Conservation (phyloP, 2,888 invertebrate species). For the Frankliniella fusca region DNA sequence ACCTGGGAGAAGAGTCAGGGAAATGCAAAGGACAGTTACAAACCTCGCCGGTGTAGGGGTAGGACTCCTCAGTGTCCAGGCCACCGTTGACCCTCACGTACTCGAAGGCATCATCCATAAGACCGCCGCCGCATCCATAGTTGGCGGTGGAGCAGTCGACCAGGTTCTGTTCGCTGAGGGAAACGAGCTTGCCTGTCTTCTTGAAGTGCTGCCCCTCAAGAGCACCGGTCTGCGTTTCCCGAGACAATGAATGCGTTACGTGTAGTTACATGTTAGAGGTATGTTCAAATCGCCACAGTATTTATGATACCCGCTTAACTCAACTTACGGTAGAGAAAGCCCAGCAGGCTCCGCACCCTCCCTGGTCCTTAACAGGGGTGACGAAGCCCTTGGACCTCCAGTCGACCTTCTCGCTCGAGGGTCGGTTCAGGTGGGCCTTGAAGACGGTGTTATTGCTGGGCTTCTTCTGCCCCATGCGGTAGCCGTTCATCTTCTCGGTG, state of each 20-base stretch:
- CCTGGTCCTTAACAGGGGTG: conserved; percentile 83
- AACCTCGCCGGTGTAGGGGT: conserved; percentile 52
- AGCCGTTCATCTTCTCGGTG: conserved; percentile 51
- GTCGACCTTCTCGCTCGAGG: conserved; percentile 31
- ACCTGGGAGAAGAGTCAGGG: too few species aligned
- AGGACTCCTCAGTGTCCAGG: conserved; percentile 55
- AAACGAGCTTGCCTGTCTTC: conserved; percentile 50
- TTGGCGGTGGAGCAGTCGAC: conserved; percentile 56
- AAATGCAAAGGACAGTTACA: conserved; percentile 27
- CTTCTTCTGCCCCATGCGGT: conserved; percentile 65
- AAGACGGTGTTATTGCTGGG: conserved; percentile 62
- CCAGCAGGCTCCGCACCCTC: conserved; percentile 70
- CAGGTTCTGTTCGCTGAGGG: conserved; percentile 55
- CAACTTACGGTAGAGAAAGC: conserved; percentile 74
- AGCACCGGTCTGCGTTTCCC: conserved; percentile 48
- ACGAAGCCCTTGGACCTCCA: conserved; percentile 82
- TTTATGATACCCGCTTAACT: conserved; percentile 37
- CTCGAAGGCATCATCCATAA: conserved; percentile 52
- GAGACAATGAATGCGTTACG: too few species aligned
- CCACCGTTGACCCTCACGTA: conserved; percentile 53
- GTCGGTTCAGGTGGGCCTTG: conserved; percentile 30
- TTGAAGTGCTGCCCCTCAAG: conserved; percentile 54
- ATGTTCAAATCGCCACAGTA: too few species aligned
- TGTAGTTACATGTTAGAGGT: too few species aligned
- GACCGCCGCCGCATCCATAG: conserved; percentile 54